These are phyloP conservation scores for Aricia artaxerxes DNA, from an alignment of 2,888 invertebrate species.

Conservation along the genomic window DNA sequence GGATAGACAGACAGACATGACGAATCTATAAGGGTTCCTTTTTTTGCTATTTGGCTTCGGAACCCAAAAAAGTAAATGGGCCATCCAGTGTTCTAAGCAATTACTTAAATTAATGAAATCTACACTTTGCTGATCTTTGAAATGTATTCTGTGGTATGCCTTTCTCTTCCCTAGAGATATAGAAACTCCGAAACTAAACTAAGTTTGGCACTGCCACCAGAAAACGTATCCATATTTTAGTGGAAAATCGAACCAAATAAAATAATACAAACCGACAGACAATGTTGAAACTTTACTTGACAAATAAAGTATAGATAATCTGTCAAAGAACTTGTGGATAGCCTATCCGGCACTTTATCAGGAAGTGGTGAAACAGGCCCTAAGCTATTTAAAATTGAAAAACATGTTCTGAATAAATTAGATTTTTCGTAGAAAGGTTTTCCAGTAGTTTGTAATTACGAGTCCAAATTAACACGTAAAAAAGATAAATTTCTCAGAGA, in stretches of 20 bases:
- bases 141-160: not conserved
- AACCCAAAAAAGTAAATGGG: not conserved
- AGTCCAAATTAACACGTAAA: not conserved
- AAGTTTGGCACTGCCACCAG: not conserved
- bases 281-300: not conserved
- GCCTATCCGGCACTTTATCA: too few relatives aligned
- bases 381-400: not conserved
- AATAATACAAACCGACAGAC: not conserved
- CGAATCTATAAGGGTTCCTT: too few relatives aligned
- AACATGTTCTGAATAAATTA: not conserved
- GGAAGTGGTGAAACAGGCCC: too few relatives aligned
- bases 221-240: not conserved
- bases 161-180: not conserved
- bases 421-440: not conserved
- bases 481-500: not conserved
- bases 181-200: not conserved
- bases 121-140: not conserved
- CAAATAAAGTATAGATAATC: too few relatives aligned
- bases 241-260: not conserved
- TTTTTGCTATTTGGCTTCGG: too few relatives aligned
- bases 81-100: not conserved
- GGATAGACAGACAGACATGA: too few relatives aligned
- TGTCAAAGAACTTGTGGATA: too few relatives aligned
- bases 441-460: not conserved
- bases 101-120: not conserved